Percentiles rank a stretch among this genome's conserved stretches.
Evolutionary conservation across 2,113 vertebrate genomes (phyloP).

Genomic region (Sorex araneus): DNA sequence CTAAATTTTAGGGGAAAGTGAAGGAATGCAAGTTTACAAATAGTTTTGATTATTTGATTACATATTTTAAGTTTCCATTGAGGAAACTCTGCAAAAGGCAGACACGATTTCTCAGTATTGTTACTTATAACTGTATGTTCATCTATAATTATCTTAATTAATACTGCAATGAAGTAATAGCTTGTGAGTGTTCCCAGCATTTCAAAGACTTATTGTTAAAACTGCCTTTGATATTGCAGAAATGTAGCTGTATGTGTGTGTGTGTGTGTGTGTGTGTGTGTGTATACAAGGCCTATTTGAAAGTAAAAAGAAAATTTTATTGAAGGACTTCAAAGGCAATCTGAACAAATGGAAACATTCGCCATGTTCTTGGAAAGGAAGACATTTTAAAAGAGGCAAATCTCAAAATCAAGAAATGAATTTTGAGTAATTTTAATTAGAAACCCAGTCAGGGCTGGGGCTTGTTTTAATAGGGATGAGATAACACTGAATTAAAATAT

Average conservation of each 20-base stretch:
- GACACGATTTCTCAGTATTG: neutral
- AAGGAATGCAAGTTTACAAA: too few relatives aligned
- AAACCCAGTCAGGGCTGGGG: neutral
- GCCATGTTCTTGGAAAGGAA: neutral
- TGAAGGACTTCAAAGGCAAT: neutral
- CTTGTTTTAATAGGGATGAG: neutral
- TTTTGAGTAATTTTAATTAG: neutral
- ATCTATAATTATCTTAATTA: neutral
- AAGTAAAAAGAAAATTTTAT: neutral
- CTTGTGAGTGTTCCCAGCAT: neutral
- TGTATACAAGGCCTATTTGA: neutral
- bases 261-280: too few relatives aligned
- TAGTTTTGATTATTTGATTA: too few relatives aligned
- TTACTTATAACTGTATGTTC: neutral
- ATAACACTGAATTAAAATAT: neutral
- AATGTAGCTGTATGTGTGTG: too few relatives aligned
- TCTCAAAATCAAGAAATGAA: neutral
- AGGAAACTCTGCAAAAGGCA: neutral
- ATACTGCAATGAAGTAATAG: slow-evolving; percentile 18
- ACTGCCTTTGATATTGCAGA: neutral
- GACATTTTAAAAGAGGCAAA: neutral
- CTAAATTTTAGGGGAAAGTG: too few relatives aligned
- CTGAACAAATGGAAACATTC: neutral
- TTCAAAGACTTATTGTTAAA: slow-evolving; percentile 9
- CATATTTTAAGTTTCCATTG: neutral